Base-by-base conservation (phyloP, 2,888 invertebrate genomes). In the Ditula angustiorana region DNA sequence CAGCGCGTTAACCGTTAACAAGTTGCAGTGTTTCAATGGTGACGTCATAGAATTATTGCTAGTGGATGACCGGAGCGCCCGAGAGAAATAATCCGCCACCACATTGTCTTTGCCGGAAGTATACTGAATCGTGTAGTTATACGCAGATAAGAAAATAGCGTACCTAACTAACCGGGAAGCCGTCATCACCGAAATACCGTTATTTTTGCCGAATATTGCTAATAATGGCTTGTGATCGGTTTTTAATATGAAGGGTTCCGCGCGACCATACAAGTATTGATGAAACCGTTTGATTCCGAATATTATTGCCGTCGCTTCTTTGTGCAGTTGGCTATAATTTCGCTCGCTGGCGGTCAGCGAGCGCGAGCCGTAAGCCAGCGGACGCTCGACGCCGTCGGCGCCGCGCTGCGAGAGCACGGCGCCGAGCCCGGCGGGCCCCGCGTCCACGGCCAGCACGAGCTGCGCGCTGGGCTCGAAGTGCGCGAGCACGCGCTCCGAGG, bases 401-500 rank as follows among this genome's bases (percentile, higher is more conserved):
- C 37, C 65, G 5, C 41, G 16, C 23, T 68, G 67, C 4, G 67
- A 33, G 10, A 68, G 41, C 24, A 68, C 60, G 5, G 68, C 68
- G 13, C 70, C 67, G 1, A 69, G 55, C 7, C 70, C 68, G 10
- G 46, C 23, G 3, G 68, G 67, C 8, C 67, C 35, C 52, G 68
- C 68, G 44, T 66, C 68, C 16, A 67, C 67, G 26, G 60, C 55
- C 16, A 70, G 30, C 13, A 66, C 61, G 1, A 61, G 24, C 46
- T 30, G 55, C n/a, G 63, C 68, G 2, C 21, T n/a, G 0, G 68
- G 65, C 24, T 69, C 58, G 35, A 60, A 71, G 28, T 69, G 69
- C 4, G 68, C 66, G 13, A 71, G 55, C 19, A 69, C 67, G 1
- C 60, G 59, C n/a, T 69, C 63, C 21, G 63, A 60, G n/a, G 50